Percentiles rank a stretch among this genome's conserved stretches.
phyloP scores from a whole-genome alignment of 1,140 invertebrate species.

The Drosophila erecta region DNA sequence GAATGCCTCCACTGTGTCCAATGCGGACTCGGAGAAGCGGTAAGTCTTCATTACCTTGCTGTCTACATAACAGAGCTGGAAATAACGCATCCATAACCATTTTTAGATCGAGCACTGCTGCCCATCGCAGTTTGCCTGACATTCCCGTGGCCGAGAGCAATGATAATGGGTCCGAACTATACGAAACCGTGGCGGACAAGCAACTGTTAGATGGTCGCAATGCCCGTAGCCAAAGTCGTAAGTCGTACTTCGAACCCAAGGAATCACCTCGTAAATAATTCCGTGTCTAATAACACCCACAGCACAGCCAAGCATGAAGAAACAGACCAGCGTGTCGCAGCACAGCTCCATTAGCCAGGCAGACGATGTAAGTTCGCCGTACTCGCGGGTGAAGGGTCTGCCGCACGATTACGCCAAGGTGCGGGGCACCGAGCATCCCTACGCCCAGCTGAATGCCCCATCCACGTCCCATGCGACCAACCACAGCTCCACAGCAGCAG shows the following conservation, averaged over 20 bases:
- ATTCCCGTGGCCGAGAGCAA: constrained; percentile 86
- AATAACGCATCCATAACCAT: background rate
- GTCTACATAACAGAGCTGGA: background rate
- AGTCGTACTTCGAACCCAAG: constrained; percentile 3
- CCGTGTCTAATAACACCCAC: background rate
- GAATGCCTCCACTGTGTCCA: constrained; percentile 76
- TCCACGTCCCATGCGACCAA: constrained; percentile 60
- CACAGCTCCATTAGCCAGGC: constrained; percentile 87
- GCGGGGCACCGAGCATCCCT: constrained; percentile 87
- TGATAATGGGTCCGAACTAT: constrained; percentile 88
- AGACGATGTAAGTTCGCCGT: constrained; percentile 87
- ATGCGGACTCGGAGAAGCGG: constrained; percentile 81
- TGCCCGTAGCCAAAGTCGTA: constrained; percentile 75
- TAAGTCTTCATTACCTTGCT: constrained; percentile 8
- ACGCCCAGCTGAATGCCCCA: constrained; percentile 87
- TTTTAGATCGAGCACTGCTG: constrained; percentile 80
- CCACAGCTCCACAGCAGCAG: constrained; percentile 43
- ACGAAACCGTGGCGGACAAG: constrained; percentile 89
- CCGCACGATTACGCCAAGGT: constrained; percentile 86
- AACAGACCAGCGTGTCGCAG: constrained; percentile 86
- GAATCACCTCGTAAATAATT: background rate
- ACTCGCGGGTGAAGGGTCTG: constrained; percentile 86
- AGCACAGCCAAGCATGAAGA: constrained; percentile 78
- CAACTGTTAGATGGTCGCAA: constrained; percentile 72
- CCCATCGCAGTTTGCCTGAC: constrained; percentile 88